Evolutionary conservation across 2,888 invertebrate species (phyloP).

Genomic region (Drosophila neutralis): DNA sequence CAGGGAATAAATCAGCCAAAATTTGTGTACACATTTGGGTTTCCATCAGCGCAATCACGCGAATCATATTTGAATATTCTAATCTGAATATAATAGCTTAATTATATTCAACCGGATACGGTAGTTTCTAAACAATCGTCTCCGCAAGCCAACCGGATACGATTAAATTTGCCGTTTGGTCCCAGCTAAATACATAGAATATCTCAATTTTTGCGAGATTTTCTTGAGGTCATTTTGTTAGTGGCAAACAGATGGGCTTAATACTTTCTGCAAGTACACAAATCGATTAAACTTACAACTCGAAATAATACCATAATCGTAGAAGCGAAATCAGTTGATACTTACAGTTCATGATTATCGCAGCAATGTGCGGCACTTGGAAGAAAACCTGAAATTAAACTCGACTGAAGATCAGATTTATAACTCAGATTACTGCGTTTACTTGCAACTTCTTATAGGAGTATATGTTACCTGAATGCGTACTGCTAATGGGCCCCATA

Average conservation of each 20-base stretch:
- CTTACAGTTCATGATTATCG: too few species aligned
- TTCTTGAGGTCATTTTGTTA: constrained; percentile 11
- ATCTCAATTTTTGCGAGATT: rapidly evolving
- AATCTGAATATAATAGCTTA: constrained; percentile 1
- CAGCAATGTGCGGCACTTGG: too few species aligned
- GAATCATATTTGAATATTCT: constrained; percentile 40
- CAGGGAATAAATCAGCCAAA: constrained; percentile 24
- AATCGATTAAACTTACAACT: background rate
- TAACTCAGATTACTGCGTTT: background rate
- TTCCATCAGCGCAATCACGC: rapidly evolving
- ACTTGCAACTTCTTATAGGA: constrained; percentile 29
- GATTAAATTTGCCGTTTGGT: background rate
- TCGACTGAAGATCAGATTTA: background rate
- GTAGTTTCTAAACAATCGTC: background rate
- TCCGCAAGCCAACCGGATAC: constrained; percentile 6
- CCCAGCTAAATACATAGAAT: constrained; percentile 32
- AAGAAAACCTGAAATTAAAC: constrained; percentile 17
- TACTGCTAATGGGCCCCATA: constrained; percentile 75
- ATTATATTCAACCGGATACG: background rate
- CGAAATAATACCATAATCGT: background rate
- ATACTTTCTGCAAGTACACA: constrained; percentile 5
- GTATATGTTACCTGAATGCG: constrained; percentile 65
- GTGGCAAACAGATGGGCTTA: constrained; percentile 34
- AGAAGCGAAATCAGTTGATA: background rate
- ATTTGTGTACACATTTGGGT: constrained; percentile 36